phyloP scores from a whole-genome alignment of 2,113 vertebrate genomes.

The Clarias macrocephalus region DNA sequence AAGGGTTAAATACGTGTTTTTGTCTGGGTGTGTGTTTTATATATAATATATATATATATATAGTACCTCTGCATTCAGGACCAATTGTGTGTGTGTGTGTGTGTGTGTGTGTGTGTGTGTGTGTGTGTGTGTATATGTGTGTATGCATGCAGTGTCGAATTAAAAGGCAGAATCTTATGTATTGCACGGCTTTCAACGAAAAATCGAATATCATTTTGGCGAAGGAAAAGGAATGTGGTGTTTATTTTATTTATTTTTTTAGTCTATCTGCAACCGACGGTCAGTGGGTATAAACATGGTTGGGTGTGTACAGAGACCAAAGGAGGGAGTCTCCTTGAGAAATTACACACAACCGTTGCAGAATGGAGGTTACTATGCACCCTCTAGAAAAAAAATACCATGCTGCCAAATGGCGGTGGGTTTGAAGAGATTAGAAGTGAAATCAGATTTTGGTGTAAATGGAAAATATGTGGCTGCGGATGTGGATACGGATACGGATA shows the following conservation, averaged over 20 bases:
- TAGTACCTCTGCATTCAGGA: neutral
- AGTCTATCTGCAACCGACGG: slow-evolving; percentile 4
- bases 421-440: neutral
- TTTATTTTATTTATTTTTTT: neutral
- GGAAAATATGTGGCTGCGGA: neutral
- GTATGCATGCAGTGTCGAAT: neutral
- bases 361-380: slow-evolving; percentile 23
- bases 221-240: neutral
- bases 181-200: neutral
- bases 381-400: neutral
- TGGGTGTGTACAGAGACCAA: slow-evolving; percentile 70
- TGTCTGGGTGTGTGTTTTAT: slow-evolving; percentile 19
- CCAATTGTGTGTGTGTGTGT: slow-evolving; percentile 11
- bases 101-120: slow-evolving; percentile 25
- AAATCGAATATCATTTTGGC: neutral
- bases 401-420: neutral
- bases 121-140: slow-evolving; percentile 27
- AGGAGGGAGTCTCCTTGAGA: slow-evolving; percentile 56
- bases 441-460: slow-evolving; percentile 14
- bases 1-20: neutral
- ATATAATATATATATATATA: neutral
- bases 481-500: neutral
- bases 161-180: neutral
- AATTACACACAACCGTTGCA: slow-evolving; percentile 45
- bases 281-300: slow-evolving; percentile 65